A percentile compares a stretch with the other conserved stretches of the same genome.
phyloP scores from a whole-genome alignment of 2,113 vertebrate genomes.

The Amblyopsis rosae region DNA sequence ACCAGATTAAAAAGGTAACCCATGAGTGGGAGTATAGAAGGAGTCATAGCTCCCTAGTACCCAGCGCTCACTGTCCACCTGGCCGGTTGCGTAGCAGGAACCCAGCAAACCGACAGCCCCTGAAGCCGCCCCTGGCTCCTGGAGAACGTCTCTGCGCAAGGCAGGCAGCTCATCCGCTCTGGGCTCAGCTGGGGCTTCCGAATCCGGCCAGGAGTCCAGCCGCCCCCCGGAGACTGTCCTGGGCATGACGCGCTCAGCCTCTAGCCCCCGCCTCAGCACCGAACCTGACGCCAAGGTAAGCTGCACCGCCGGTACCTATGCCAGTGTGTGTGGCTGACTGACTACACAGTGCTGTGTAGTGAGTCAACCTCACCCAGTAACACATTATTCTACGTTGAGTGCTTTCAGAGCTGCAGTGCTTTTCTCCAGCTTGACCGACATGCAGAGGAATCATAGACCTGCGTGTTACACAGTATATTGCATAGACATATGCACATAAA shows the following conservation, averaged over 20 bases:
- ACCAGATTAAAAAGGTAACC: constrained; percentile 74
- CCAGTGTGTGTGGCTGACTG: too few relatives aligned
- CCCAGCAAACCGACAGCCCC: constrained; percentile 53
- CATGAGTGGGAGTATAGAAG: not conserved
- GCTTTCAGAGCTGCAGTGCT: too few relatives aligned
- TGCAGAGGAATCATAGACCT: too few relatives aligned
- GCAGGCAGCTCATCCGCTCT: constrained; percentile 78
- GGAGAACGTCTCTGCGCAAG: constrained; percentile 80
- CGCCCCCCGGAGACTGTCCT: constrained; percentile 50
- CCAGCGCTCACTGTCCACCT: not conserved
- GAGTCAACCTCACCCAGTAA: too few relatives aligned
- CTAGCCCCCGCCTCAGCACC: constrained; percentile 79
- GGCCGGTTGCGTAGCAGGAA: constrained; percentile 48
- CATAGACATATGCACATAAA: too few relatives aligned
- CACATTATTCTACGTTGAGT: too few relatives aligned
- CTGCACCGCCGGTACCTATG: too few relatives aligned
- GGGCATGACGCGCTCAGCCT: constrained; percentile 79
- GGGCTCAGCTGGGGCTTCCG: constrained; percentile 65
- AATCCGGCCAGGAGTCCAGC: constrained; percentile 62
- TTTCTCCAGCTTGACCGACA: too few relatives aligned
- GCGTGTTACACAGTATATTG: too few relatives aligned
- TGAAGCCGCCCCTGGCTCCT: constrained; percentile 72
- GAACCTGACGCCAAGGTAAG: constrained; percentile 75
- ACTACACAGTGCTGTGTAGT: too few relatives aligned
- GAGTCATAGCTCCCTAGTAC: not conserved